phyloP scores from a whole-genome alignment of 2,888 invertebrate species.

The Apamea sordens region DNA sequence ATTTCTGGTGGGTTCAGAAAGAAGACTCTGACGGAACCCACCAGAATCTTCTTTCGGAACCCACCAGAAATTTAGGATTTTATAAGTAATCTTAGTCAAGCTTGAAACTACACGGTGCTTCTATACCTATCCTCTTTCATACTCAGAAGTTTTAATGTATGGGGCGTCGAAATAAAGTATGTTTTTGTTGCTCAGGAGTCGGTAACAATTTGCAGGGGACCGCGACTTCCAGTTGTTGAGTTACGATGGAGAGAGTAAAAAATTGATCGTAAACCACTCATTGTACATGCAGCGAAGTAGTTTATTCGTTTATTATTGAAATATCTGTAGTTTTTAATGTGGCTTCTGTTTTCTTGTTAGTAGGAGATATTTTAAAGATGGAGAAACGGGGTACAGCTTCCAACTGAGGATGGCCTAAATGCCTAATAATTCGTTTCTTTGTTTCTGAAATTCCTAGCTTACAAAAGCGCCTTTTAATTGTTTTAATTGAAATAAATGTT shows the following conservation, averaged over 20 bases:
- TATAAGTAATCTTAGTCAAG: background rate
- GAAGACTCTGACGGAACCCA: background rate
- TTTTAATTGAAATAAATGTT: background rate
- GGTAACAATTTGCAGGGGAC: conserved; percentile 61
- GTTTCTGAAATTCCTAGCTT: background rate
- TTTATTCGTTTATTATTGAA: conserved; percentile 60
- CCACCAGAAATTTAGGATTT: background rate
- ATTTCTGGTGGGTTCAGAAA: background rate
- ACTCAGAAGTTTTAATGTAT: conserved; percentile 64
- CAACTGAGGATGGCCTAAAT: too few relatives aligned
- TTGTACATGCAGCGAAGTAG: conserved; percentile 32
- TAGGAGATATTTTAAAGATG: conserved; percentile 16
- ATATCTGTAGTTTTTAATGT: conserved; percentile 52
- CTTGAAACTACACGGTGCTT: background rate
- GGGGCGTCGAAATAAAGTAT: conserved; percentile 69
- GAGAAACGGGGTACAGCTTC: background rate
- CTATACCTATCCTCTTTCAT: conserved; percentile 23
- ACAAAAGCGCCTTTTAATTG: background rate
- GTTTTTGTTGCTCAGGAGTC: conserved; percentile 65
- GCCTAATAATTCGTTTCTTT: background rate
- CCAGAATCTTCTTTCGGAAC: background rate
- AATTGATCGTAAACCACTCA: conserved; percentile 60
- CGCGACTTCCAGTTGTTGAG: conserved; percentile 45
- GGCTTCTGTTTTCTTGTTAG: conserved; percentile 53
- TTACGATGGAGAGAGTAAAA: conserved; percentile 55